Evolutionary conservation across 2,113 vertebrate genomes (phyloP), one percentile per base, ranked within the genome.

Genomic region (Formicarius rufipectus): DNA sequence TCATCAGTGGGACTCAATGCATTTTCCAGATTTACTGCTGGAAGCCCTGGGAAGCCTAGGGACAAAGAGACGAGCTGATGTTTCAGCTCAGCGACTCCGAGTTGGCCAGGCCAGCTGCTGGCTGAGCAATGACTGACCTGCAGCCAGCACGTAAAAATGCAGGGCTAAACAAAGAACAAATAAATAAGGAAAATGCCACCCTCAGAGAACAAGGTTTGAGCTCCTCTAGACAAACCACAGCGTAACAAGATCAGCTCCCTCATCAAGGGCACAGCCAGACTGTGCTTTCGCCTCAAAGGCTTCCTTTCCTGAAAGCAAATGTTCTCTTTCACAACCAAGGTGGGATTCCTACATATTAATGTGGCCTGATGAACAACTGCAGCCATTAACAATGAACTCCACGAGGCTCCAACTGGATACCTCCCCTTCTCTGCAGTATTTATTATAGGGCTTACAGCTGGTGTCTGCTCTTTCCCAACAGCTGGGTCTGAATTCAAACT

Each of bases 21-120:
- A 47, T 94, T 95, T 95, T 97, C 91, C 90, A 87, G 79, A 69
- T 90, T 88, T 82, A 95, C 58, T 80, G 86, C 82, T 74, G 73
- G 75, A 97, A 93, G 81, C 72, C 76, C 79, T 52, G 89, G 66
- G 94, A 94, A 97, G 49, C 39, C 67, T 31, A 30, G 69, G 63
- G 55, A 89, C 0, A 1, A 72, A 39, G 37, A 72, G 53, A 60
- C 33, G 33, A 76, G 28, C 50, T 60, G 86, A 74, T 39, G 35
- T 68, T 91, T 73, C 37, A 75, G 82, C 90, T 93, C 66, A 85
- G 39, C 63, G 73, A 50, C 80, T 94, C 75, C n/a, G 64, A 94
- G 83, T 37, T 93, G 94, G 89, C 71, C 84, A 58, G 40, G 35
- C 53, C 44, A 89, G 87, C 81, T 95, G 91, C 91, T 90, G 91